Percentiles rank a stretch among this genome's conserved stretches.
Conservation (phyloP, 2,797 vertebrate species). For the Limosa lapponica region DNA sequence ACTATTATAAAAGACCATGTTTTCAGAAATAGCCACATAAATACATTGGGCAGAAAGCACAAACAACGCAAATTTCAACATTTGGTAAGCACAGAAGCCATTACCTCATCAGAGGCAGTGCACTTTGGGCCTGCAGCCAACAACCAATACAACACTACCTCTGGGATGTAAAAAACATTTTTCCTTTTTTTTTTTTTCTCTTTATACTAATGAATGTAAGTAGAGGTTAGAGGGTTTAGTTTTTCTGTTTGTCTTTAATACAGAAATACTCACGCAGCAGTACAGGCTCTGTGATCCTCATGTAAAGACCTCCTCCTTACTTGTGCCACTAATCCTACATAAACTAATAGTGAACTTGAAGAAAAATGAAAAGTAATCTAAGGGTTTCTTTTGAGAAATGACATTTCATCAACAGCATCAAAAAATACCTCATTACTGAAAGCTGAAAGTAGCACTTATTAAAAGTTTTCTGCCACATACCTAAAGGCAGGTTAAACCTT, state of each 20-base stretch:
- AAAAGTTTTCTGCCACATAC: constrained; percentile 60
- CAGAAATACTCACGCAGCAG: not conserved
- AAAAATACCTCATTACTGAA: constrained; percentile 65
- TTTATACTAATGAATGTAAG: constrained; percentile 51
- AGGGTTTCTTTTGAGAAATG: constrained; percentile 65
- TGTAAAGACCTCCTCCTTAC: constrained; percentile 64
- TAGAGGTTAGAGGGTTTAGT: not conserved
- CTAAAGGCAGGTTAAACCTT: constrained; percentile 27
- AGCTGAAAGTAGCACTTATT: constrained; percentile 54
- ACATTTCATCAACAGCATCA: constrained; percentile 59
- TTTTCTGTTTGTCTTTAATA: constrained; percentile 34
- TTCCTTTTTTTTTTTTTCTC: not conserved
- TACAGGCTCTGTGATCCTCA: constrained; percentile 29
- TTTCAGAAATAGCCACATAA: constrained; percentile 53
- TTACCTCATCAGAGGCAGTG: constrained; percentile 41
- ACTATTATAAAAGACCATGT: not conserved
- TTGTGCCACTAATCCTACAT: constrained; percentile 66
- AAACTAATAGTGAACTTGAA: constrained; percentile 69
- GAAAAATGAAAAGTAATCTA: constrained; percentile 69
- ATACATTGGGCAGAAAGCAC: constrained; percentile 36
- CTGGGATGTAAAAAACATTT: not conserved
- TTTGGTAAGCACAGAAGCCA: constrained; percentile 14
- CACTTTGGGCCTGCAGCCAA: constrained; percentile 49
- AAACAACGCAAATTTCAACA: constrained; percentile 39
- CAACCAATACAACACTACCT: constrained; percentile 22